A percentile compares a stretch with the other conserved stretches of the same genome.
Evolutionary conservation across 2,113 vertebrate genomes (phyloP).

Genomic region (Xiphias gladius): DNA sequence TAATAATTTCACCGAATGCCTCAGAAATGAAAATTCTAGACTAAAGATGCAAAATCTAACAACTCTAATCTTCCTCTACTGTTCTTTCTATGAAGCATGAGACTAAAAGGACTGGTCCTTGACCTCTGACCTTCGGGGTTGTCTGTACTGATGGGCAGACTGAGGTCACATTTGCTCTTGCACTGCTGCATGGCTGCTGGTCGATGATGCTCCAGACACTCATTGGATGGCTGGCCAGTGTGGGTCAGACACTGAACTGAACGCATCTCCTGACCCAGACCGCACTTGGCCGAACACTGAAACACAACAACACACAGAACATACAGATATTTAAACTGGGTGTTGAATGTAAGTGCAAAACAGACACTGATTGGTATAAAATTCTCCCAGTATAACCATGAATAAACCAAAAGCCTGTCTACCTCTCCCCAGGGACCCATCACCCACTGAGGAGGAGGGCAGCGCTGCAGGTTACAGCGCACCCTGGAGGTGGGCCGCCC

Average conservation of each 20-base stretch:
- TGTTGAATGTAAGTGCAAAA: not conserved
- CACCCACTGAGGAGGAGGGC: conserved; percentile 94
- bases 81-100: not conserved
- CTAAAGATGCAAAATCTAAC: not conserved
- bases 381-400: not conserved
- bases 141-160: conserved; percentile 85
- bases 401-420: conserved; percentile 31
- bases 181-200: conserved; percentile 92
- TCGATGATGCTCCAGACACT: conserved; percentile 90
- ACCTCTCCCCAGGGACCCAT: conserved; percentile 96
- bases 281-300: conserved; percentile 94
- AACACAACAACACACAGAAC: conserved; percentile 44
- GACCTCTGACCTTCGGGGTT: conserved; percentile 91
- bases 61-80: not conserved
- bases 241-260: conserved; percentile 92
- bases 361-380: not conserved
- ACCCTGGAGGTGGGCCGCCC: conserved; percentile 92
- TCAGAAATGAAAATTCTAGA: not conserved
- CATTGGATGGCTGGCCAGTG: conserved; percentile 88
- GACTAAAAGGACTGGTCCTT: conserved; percentile 1
- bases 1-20: not conserved
- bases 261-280: conserved; percentile 93
- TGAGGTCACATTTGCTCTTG: conserved; percentile 91
- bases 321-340: not conserved
- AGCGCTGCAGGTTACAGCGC: conserved; percentile 95